Conservation (phyloP, 2,113 vertebrate species). For the Lanius collurio region DNA sequence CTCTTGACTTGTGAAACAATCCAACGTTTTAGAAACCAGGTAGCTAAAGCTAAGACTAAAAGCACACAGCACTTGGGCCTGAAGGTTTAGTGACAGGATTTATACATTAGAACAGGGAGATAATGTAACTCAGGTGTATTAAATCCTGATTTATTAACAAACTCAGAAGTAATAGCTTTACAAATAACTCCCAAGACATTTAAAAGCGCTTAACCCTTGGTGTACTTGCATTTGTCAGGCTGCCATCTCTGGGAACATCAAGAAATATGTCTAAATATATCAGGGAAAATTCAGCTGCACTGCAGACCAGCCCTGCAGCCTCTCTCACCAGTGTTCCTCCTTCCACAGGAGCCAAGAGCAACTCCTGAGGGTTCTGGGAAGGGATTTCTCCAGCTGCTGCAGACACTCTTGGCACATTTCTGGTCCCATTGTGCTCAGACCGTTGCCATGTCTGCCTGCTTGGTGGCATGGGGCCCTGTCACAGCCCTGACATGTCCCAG, state of each 20-base stretch:
- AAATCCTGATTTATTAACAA: constrained; percentile 71
- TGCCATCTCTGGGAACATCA: not conserved
- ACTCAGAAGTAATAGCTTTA: constrained; percentile 61
- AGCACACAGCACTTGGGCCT: constrained; percentile 51
- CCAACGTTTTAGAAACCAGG: constrained; percentile 33
- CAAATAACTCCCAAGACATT: constrained; percentile 62
- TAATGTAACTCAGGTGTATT: constrained; percentile 69
- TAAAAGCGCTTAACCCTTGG: constrained; percentile 44
- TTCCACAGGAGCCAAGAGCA: accelerated
- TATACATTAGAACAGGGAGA: constrained; percentile 60
- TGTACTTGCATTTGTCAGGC: constrained; percentile 5
- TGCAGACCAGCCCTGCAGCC: not conserved
- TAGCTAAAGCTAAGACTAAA: constrained; percentile 65
- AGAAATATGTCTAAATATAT: not conserved
- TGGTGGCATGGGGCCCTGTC: not conserved
- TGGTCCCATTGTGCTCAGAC: not conserved
- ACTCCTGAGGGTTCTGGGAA: not conserved
- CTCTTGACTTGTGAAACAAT: constrained; percentile 62
- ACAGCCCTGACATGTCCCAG: not conserved
- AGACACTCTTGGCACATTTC: not conserved
- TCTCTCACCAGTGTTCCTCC: accelerated
- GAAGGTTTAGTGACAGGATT: constrained; percentile 64
- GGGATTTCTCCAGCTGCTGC: not conserved
- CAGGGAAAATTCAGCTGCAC: not conserved
- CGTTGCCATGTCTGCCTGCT: accelerated